Conservation (phyloP, 92 coral and sea anemone species). For the Porites cylindrica region DNA sequence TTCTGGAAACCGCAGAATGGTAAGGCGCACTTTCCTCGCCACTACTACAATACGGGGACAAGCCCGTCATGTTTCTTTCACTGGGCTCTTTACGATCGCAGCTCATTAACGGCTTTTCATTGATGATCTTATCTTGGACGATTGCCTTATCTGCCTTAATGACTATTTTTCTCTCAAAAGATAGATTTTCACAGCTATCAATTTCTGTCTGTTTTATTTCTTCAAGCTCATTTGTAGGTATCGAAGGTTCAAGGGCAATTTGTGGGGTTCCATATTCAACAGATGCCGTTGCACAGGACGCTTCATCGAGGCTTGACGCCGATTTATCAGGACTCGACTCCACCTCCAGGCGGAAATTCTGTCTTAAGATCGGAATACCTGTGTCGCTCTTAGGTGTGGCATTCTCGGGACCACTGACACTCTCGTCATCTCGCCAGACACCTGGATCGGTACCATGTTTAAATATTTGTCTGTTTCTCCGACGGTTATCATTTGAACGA, state of each 20-base stretch:
- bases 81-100: not conserved
- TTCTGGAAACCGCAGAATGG: conserved; percentile 9
- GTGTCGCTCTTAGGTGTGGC: conserved; percentile 60
- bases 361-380: conserved; percentile 7
- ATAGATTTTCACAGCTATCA: not conserved
- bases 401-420: conserved; percentile 7
- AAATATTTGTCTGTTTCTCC: conserved; percentile 17
- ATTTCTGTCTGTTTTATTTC: not conserved
- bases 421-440: not conserved
- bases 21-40: conserved; percentile 20
- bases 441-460: conserved; percentile 57
- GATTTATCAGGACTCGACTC: not conserved
- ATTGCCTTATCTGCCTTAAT: not conserved
- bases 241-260: not conserved
- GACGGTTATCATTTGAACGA: not conserved
- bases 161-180: not conserved
- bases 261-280: not conserved
- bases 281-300: not conserved
- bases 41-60: not conserved
- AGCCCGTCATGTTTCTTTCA: not conserved
- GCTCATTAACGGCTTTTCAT: not conserved
- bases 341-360: not conserved
- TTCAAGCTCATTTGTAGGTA: not conserved
- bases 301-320: not conserved
- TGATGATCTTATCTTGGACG: not conserved